phyloP scores from a whole-genome alignment of 2,797 vertebrate species.

The Uromys caudimaculatus region DNA sequence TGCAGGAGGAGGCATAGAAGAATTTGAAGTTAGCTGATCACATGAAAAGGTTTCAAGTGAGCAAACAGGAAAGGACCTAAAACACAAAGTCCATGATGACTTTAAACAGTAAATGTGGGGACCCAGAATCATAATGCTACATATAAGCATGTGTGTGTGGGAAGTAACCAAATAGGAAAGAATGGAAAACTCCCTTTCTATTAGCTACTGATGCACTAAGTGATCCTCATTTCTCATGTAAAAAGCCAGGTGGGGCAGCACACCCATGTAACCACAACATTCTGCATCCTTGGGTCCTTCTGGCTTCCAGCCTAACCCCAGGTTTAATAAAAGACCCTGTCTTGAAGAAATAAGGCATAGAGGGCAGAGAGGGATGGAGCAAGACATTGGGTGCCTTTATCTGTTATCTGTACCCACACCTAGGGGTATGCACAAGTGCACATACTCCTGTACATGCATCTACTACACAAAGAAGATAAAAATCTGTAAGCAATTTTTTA shows the following conservation, averaged over 20 bases:
- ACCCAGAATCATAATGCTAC: not conserved
- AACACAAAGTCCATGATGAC: not conserved
- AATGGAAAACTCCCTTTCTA: not conserved
- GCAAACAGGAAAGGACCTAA: not conserved
- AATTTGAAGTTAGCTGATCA: not conserved
- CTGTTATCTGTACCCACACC: not conserved
- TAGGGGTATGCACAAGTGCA: not conserved
- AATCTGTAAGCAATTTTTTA: not conserved
- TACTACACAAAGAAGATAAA: not conserved
- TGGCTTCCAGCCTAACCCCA: not conserved
- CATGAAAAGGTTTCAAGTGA: not conserved
- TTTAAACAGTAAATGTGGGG: not conserved
- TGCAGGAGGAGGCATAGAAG: not conserved
- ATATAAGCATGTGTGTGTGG: not conserved
- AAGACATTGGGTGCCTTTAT: not conserved
- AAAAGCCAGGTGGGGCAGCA: not conserved
- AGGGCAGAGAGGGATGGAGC: not conserved
- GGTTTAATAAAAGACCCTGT: too few relatives aligned
- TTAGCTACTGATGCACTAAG: not conserved
- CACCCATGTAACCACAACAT: not conserved
- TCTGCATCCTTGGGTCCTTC: fast-evolving
- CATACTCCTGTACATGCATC: not conserved
- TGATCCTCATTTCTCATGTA: too few relatives aligned
- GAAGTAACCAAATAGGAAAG: not conserved
- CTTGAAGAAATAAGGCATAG: not conserved